A percentile compares a stretch with the other conserved stretches of the same genome.
These are phyloP conservation scores for Melanotaenia parkinsoni DNA, from an alignment of 2,797 vertebrate genomes.

Conservation along the genomic window DNA sequence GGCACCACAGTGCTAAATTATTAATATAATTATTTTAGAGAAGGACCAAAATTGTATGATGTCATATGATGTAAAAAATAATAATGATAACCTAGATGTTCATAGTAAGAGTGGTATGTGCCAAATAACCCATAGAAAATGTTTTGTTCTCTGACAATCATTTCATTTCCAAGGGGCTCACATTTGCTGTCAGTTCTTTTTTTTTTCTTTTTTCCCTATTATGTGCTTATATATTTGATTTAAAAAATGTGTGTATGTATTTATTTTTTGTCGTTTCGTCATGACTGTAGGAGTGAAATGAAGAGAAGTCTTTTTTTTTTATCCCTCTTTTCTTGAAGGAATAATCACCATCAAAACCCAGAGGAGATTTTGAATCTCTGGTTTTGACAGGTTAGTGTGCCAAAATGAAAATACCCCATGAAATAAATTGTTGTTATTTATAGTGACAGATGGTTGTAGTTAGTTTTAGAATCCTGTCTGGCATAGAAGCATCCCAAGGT, in stretches of 20 bases:
- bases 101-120: conserved; percentile 87
- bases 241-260: conserved; percentile 85
- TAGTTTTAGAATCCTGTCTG: conserved; percentile 67
- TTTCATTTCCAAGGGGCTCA: conserved; percentile 80
- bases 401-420: conserved; percentile 79
- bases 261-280: conserved; percentile 85
- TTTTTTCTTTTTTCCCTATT: conserved; percentile 55
- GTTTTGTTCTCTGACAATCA: conserved; percentile 92
- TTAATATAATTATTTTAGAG: conserved; percentile 94
- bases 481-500: conserved; percentile 66
- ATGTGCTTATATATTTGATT: conserved; percentile 83
- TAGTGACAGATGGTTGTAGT: conserved; percentile 72
- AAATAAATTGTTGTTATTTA: conserved; percentile 80
- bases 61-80: conserved; percentile 85
- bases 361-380: conserved; percentile 78
- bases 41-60: conserved; percentile 95
- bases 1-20: conserved; percentile 89
- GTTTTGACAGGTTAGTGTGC: conserved; percentile 78
- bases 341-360: conserved; percentile 58
- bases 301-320: conserved; percentile 51
- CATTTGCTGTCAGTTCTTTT: conserved; percentile 72
- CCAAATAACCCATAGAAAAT: conserved; percentile 87
- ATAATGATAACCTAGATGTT: conserved; percentile 81
- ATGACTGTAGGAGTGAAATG: conserved; percentile 74
- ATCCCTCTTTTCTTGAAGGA: conserved; percentile 78